These are phyloP conservation scores for Rhinoptilus africanus DNA, from an alignment of 2,113 vertebrate genomes.

Conservation along the genomic window DNA sequence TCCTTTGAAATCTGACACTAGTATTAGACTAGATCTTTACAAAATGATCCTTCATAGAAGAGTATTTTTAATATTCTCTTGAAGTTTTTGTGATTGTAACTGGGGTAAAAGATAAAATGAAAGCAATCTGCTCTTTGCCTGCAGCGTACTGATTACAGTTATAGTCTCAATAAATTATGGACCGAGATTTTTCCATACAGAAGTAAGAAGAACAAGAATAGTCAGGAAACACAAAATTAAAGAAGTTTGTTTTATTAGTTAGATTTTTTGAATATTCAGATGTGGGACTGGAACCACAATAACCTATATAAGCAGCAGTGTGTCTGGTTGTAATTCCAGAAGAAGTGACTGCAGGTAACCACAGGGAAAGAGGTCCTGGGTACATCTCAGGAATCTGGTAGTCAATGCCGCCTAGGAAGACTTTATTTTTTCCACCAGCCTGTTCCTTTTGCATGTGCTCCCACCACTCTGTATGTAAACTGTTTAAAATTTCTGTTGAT, in stretches of 20 bases:
- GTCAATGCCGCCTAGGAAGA: accelerated
- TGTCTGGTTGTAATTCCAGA: neutral
- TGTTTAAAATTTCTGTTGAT: neutral
- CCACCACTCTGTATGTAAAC: neutral
- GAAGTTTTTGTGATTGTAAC: neutral
- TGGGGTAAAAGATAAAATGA: neutral
- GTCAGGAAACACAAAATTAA: neutral
- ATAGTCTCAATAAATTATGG: neutral
- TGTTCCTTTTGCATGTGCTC: neutral
- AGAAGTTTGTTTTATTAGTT: neutral
- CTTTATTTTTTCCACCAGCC: neutral
- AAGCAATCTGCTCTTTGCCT: neutral
- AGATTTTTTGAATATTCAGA: neutral
- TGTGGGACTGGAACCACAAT: accelerated
- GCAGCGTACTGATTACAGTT: neutral
- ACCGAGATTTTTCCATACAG: neutral
- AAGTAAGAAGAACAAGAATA: neutral
- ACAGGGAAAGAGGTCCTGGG: too few relatives aligned
- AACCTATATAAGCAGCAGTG: neutral
- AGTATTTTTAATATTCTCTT: neutral
- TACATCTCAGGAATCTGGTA: neutral
- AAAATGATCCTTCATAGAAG: neutral
- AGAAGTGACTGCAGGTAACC: neutral
- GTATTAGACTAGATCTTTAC: neutral
- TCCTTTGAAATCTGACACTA: neutral